Base-by-base conservation (phyloP, 1,140 invertebrate species). In the Drosophila lacertosa region DNA sequence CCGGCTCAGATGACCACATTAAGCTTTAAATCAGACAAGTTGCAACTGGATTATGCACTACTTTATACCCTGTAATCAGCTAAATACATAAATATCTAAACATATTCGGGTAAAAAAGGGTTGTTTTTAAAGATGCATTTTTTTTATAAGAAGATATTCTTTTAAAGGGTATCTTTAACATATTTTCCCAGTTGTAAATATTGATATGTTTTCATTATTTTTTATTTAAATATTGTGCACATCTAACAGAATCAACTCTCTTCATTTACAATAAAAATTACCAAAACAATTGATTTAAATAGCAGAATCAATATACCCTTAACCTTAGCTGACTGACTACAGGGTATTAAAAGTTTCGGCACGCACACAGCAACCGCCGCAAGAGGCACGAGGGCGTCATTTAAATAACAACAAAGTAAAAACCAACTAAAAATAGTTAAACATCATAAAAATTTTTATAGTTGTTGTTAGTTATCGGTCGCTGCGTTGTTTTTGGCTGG, bases 371-470 rank as follows among this genome's bases (percentile, higher is more conserved):
- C 22, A 50, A 67, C 44, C 33, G 29, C 15, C 37, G 29, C 53
- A 10, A 60, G 59, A 64, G 62, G 42, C 51, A 74, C 69, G 69
- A 72, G 78, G 74, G 60, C 74, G 71, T 77, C 68, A 84, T 84
- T 84, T 86, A 88, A 84, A 84, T 84, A 84, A 88, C 82, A 88
- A 82, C 82, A 88, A 88, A 73, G 33, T 69, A 75, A 74, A 75
- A 74, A 71, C 63, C 37, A 71, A 88, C 82, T 88, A 88, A 88
- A 86, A 86, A 86, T 88, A 82, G 81, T 86, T 86, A 88, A 75
- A 69, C 81, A 88, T 77, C 82, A 82, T 88, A 88, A 81, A 86
- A 88, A 86, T 86, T 86, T 86, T 77, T 82, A 86, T 86, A 86
- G 82, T 75, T 75, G 82, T 77, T 82, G 66, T 59, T 69, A 67